Base-by-base conservation (phyloP, 2,113 vertebrate species). In the Cichladusa arquata region DNA sequence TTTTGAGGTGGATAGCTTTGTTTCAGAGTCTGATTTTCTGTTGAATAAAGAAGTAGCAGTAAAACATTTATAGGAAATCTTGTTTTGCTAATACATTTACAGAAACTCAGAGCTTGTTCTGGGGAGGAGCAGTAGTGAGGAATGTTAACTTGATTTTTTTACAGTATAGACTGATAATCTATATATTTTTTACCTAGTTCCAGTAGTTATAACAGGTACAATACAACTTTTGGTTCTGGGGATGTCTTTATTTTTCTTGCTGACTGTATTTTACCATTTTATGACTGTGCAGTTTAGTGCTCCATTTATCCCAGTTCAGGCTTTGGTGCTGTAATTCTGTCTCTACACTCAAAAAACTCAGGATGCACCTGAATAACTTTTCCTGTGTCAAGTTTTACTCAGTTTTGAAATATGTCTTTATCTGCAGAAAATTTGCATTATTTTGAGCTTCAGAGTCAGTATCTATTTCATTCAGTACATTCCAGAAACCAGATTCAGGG, bases 251-350 rank as follows among this genome's bases (percentile, higher is more conserved):
- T 83, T 86, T 36, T 31, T 6, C 25, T 80, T 58, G 14, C 24
- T 67, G 11, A 2, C 34, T 48, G 5, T 45, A 19, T 57, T 54
- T 79, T 51, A 14, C 28, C 1, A 0, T 1, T 14, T 47, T 54
- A 14, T 26, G 40, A 5, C 25, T 38, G 7, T 50, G 6, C 28
- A 53, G 15, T 40, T 13, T 5, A 56, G 36, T 61, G 23, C 19
- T 64, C 51, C 42, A 25, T 42, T 74, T 29, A 22, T 56, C 40
- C 31, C 61, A 44, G 67, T 38, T 54, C 44, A 82, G 47, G 34
- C 4, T 50, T 42, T 60, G 58, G 4, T 38, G 38, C 23, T 57
- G 6, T 34, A 54, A 19, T 58, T 88, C 53, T 38, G 10, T 66
- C 34, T 42, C 34, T 45, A 3, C 17, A 5, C 23, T 83, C 34